Evolutionary conservation across 2,888 invertebrate genomes (phyloP).

Genomic region (Miltochrista miniata): DNA sequence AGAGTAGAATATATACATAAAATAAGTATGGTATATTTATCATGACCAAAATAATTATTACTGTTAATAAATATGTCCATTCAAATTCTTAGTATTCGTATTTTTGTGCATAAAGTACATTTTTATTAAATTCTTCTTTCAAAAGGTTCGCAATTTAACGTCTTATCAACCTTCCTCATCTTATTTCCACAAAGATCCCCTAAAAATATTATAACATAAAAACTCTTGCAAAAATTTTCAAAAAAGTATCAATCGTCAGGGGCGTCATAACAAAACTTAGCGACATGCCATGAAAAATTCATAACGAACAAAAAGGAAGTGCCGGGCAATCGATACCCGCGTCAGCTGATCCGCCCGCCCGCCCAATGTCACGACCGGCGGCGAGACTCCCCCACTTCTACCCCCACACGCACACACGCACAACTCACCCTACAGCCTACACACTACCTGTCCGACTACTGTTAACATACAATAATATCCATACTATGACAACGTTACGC

Average conservation of each 20-base stretch:
- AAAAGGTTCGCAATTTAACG: too few relatives aligned
- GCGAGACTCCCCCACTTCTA: slow-evolving; percentile 41
- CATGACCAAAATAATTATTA: too few relatives aligned
- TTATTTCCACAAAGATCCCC: not conserved
- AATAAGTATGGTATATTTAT: too few relatives aligned
- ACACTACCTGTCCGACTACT: too few relatives aligned
- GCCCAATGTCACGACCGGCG: slow-evolving; percentile 79
- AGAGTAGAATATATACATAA: too few relatives aligned
- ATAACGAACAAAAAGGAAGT: slow-evolving; percentile 74
- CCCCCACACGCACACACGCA: slow-evolving; percentile 33
- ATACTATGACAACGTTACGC: slow-evolving; percentile 5
- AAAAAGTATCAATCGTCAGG: slow-evolving; percentile 12
- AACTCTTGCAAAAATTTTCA: not conserved
- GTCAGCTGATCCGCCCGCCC: slow-evolving; percentile 79
- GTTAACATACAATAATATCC: too few relatives aligned
- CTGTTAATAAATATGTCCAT: too few relatives aligned
- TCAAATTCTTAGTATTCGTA: too few relatives aligned
- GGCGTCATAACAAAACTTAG: slow-evolving; percentile 57
- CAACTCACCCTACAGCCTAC: not conserved
- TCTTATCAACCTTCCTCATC: not conserved
- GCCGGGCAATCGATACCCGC: slow-evolving; percentile 66
- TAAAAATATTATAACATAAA: not conserved
- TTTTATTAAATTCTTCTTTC: too few relatives aligned
- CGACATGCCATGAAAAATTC: slow-evolving; percentile 68
- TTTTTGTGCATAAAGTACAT: too few relatives aligned